These are phyloP conservation scores for Amblyjoppa fuscipennis DNA, from an alignment of 2,888 invertebrate species.

Conservation along the genomic window DNA sequence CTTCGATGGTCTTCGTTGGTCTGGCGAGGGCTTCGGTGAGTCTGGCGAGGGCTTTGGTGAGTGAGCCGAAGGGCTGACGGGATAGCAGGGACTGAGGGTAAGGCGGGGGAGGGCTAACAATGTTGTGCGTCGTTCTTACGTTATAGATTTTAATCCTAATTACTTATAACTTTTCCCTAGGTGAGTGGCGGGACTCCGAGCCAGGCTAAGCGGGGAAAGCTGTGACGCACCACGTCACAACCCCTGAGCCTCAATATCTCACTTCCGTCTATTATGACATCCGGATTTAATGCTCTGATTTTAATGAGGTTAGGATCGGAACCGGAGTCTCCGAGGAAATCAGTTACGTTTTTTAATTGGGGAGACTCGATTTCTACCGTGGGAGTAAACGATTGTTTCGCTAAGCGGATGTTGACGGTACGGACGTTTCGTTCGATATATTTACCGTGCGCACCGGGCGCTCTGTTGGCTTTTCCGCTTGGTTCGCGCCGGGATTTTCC, in stretches of 20 bases:
- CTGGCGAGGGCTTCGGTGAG: too few relatives aligned
- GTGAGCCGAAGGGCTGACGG: too few relatives aligned
- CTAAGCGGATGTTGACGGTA: conserved; percentile 20
- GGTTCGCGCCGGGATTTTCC: conserved; percentile 17
- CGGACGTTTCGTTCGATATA: background rate
- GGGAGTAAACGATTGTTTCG: background rate
- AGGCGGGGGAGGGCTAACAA: too few relatives aligned
- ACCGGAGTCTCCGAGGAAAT: conserved; percentile 34
- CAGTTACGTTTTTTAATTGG: background rate
- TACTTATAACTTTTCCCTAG: too few relatives aligned
- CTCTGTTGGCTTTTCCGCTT: background rate
- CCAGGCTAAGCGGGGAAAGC: too few relatives aligned
- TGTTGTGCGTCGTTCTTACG: too few relatives aligned
- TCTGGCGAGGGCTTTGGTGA: too few relatives aligned
- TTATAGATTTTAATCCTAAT: too few relatives aligned
- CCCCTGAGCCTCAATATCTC: conserved; percentile 1
- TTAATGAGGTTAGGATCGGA: conserved; percentile 31
- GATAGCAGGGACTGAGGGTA: too few relatives aligned
- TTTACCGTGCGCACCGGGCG: conserved; percentile 18
- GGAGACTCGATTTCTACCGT: conserved; percentile 11
- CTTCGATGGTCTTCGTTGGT: too few relatives aligned
- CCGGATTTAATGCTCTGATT: background rate
- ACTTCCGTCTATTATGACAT: background rate
- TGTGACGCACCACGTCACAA: too few relatives aligned
- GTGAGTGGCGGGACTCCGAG: too few relatives aligned